Base-by-base conservation (phyloP, 2,888 invertebrate species). In the Meiosimyza platycephala region DNA sequence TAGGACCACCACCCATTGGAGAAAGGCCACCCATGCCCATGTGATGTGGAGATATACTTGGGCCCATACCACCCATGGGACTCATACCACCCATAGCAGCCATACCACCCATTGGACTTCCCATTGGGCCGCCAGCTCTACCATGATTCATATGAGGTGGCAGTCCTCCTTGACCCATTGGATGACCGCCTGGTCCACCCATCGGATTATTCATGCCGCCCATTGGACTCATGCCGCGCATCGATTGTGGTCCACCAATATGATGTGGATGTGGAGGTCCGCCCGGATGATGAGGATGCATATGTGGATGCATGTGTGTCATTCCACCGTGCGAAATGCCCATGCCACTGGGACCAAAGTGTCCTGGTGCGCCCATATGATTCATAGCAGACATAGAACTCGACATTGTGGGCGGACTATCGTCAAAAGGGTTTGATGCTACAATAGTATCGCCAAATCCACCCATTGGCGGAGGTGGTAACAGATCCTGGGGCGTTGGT, bases 401-500 rank as follows among this genome's bases (percentile, higher is more conserved):
- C 66, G 90, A 91, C 65, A 86, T 85, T n/a, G 94, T 95, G 76
- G 86, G 85, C 71, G 86, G 86, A 70, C 94, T 94, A 85, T 97
- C 97, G 88, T 97, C 97, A 86, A 97, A 97, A 54, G 97, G 97
- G 88, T 97, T 97, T 76, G 95, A 96, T 73, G 97, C 97, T 75
- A 96, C 93, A 84, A 97, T 95, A 74, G 96, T 97, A 85, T 97
- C 97, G 52, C 96, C 96, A 88, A 95, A 96, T 78, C 95, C 95
- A 62, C 94, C 93, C 82, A 95, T 89, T 2, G 93, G 92, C 40
- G 96, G 96, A 60, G 96, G 96, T 80, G 95, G 90, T 69, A 86
- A 80, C 76, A 96, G 88, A 83, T 95, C 92, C 87, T 95, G 93
- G 81, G 92, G 93, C 82, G 91, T 92, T 74, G 92, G 93, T 73